Percentiles rank a stretch among this genome's conserved stretches.
phyloP scores from a whole-genome alignment of 1,140 invertebrate genomes.

The Bombus confusus region DNA sequence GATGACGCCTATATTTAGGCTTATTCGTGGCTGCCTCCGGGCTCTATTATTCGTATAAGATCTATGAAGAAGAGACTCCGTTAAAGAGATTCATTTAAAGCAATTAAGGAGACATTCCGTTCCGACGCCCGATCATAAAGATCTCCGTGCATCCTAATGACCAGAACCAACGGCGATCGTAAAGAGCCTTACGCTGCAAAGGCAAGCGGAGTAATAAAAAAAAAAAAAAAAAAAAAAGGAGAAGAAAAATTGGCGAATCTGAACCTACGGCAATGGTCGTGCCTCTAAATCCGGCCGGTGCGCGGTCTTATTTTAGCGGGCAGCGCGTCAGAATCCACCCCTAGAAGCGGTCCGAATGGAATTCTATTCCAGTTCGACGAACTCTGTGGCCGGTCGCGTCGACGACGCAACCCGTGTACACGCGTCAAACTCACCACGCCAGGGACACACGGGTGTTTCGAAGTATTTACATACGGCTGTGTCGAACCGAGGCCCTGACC shows the following conservation, averaged over 20 bases:
- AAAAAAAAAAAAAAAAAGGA: background rate
- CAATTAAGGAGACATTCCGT: slow-evolving; percentile 9
- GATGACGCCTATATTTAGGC: slow-evolving; percentile 19
- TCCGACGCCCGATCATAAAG: background rate
- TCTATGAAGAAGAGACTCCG: background rate
- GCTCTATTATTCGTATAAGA: background rate
- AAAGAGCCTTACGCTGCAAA: slow-evolving; percentile 5
- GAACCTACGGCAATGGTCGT: slow-evolving; percentile 52
- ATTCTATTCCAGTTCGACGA: slow-evolving; percentile 57
- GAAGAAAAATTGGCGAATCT: slow-evolving; percentile 44
- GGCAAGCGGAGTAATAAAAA: background rate
- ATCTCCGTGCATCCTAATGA: background rate
- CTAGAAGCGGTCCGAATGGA: slow-evolving; percentile 53
- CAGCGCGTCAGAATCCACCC: slow-evolving; percentile 51
- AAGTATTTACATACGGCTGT: background rate
- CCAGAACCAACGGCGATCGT: background rate
- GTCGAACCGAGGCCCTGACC: background rate
- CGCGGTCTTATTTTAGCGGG: slow-evolving; percentile 49
- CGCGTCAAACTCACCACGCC: slow-evolving; percentile 46
- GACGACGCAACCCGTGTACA: slow-evolving; percentile 43
- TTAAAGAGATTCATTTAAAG: background rate
- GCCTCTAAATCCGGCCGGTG: slow-evolving; percentile 41
- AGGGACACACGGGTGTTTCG: background rate
- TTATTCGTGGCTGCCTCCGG: background rate
- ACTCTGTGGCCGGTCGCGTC: slow-evolving; percentile 42